phyloP scores from a whole-genome alignment of 2,888 invertebrate genomes.

The Endomychus coccineus region DNA sequence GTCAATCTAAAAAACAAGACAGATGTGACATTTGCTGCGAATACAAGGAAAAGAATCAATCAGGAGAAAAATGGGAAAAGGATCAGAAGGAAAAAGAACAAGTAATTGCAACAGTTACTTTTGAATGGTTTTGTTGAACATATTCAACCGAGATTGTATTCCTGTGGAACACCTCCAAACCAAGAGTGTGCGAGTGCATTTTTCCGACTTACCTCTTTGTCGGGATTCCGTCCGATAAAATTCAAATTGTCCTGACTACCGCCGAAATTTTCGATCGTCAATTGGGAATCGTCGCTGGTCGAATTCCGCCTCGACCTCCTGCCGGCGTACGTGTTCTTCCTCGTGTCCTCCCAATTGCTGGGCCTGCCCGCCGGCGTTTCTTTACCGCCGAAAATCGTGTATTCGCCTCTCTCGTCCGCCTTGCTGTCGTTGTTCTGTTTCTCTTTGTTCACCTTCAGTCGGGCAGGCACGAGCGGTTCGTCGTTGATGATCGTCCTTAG shows the following conservation, averaged over 20 bases:
- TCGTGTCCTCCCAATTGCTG: conserved; percentile 73
- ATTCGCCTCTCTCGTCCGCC: conserved; percentile 57
- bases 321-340: conserved; percentile 44
- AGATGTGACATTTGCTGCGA: no score
- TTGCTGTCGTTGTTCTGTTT: conserved; percentile 56
- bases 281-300: conserved; percentile 77
- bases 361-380: conserved; percentile 70
- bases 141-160: no score
- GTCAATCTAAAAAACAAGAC: no score
- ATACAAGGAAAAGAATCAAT: no score
- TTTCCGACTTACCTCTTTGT: conserved; percentile 58
- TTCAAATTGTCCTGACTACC: conserved; percentile 85
- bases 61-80: no score
- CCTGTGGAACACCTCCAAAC: no score
- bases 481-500: conserved; percentile 56
- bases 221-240: conserved; percentile 75
- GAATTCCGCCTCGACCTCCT: conserved; percentile 74
- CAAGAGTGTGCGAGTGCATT: no score
- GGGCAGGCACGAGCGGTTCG: conserved; percentile 51
- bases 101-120: no score
- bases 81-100: no score
- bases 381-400: conserved; percentile 60
- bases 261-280: conserved; percentile 89
- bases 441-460: conserved; percentile 55
- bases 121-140: no score